Percentiles rank a stretch among this genome's conserved stretches.
Evolutionary conservation across 1,140 invertebrate genomes (phyloP).

Genomic region (Eurosta solidaginis): DNA sequence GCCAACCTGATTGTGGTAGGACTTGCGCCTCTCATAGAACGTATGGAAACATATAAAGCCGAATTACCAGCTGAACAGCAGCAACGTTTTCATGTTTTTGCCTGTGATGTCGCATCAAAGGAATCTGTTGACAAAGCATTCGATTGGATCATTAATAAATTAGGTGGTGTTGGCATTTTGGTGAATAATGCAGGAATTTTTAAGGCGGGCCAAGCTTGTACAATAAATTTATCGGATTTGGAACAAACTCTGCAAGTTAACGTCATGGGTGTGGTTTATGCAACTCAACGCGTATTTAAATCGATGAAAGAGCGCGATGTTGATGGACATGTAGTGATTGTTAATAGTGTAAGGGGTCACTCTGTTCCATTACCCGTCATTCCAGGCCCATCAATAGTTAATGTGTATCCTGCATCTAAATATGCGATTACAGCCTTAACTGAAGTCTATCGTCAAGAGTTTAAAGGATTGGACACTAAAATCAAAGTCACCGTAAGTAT

Average conservation of each 20-base stretch:
- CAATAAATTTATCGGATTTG: slow-evolving; percentile 57
- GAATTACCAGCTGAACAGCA: slow-evolving; percentile 45
- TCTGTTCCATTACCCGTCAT: slow-evolving; percentile 53
- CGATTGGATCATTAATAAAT: slow-evolving; percentile 65
- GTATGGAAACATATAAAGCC: slow-evolving; percentile 45
- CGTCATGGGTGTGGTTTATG: slow-evolving; percentile 69
- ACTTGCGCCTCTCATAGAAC: slow-evolving; percentile 50
- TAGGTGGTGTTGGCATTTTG: slow-evolving; percentile 72
- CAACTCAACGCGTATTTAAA: slow-evolving; percentile 68
- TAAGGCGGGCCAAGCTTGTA: slow-evolving; percentile 53
- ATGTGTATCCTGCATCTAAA: slow-evolving; percentile 71
- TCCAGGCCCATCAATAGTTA: slow-evolving; percentile 51
- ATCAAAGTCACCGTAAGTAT: slow-evolving; percentile 72
- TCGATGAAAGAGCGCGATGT: slow-evolving; percentile 70
- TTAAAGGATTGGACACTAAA: slow-evolving; percentile 63
- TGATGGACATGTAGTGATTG: slow-evolving; percentile 73
- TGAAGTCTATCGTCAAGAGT: slow-evolving; percentile 68
- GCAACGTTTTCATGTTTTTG: slow-evolving; percentile 60
- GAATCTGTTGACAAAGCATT: slow-evolving; percentile 71
- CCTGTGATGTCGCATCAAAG: slow-evolving; percentile 70
- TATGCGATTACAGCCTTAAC: slow-evolving; percentile 71
- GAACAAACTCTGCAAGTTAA: slow-evolving; percentile 70
- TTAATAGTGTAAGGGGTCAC: slow-evolving; percentile 69
- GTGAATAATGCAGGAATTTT: slow-evolving; percentile 76
- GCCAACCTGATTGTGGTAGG: slow-evolving; percentile 65